Evolutionary conservation across 1,140 invertebrate genomes (phyloP).

Genomic region (Coenobita brevimanus): DNA sequence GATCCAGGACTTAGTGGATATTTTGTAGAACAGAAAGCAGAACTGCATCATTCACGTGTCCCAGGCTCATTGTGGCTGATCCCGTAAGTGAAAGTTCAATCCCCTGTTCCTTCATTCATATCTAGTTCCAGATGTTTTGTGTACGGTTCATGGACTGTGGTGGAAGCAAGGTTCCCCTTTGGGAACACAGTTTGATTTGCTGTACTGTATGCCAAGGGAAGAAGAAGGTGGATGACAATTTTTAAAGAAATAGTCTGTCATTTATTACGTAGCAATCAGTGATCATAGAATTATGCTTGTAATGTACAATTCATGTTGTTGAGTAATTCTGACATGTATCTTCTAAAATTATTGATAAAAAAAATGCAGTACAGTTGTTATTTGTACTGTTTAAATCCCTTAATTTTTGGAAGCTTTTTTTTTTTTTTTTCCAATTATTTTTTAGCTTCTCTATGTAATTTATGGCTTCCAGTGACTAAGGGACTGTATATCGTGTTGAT

Average conservation of each 20-base stretch:
- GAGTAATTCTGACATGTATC: slow-evolving; percentile 60
- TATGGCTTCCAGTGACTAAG: slow-evolving; percentile 30
- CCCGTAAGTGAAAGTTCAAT: slow-evolving; percentile 28
- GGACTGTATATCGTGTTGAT: slow-evolving; percentile 42
- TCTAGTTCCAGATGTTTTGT: slow-evolving; percentile 17
- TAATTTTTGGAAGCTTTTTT: slow-evolving; percentile 18
- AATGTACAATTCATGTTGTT: slow-evolving; percentile 66
- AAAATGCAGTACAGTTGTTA: slow-evolving; percentile 36
- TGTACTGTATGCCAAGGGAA: slow-evolving; percentile 37
- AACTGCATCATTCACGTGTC: slow-evolving; percentile 12
- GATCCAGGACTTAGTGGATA: background rate
- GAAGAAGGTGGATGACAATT: slow-evolving; percentile 26
- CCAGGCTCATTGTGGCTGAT: slow-evolving; percentile 42
- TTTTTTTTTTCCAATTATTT: background rate
- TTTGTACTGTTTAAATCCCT: slow-evolving; percentile 28
- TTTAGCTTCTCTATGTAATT: slow-evolving; percentile 10
- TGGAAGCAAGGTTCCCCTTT: background rate
- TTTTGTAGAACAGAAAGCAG: background rate
- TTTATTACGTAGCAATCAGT: slow-evolving; percentile 57
- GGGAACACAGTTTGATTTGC: slow-evolving; percentile 16
- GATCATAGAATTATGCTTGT: slow-evolving; percentile 60
- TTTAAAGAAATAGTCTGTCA: slow-evolving; percentile 25
- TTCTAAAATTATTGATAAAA: slow-evolving; percentile 26
- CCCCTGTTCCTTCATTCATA: slow-evolving; percentile 41
- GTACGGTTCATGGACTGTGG: background rate